Percentiles rank a stretch among this genome's conserved stretches.
Conservation (phyloP, 2,888 invertebrate species). For the Norana najaformis region DNA sequence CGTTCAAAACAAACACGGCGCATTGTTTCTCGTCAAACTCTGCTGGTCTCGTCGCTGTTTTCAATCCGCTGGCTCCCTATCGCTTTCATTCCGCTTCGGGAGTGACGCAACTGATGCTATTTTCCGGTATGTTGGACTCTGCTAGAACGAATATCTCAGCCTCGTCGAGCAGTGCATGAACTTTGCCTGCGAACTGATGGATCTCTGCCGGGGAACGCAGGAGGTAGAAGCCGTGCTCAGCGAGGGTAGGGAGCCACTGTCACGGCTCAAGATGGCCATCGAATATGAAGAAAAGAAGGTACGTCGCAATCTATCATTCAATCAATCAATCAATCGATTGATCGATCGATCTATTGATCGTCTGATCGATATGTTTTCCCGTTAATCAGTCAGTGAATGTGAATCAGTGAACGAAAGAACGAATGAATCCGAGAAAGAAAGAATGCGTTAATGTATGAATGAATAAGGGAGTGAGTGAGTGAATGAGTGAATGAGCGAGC, state of each 20-base stretch:
- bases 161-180: slow-evolving; percentile 65
- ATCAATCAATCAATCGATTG: neutral
- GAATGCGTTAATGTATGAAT: neutral
- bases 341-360: too few relatives aligned
- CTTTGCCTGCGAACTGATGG: slow-evolving; percentile 64
- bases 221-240: slow-evolving; percentile 73
- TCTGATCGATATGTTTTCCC: neutral
- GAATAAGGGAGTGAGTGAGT: neutral
- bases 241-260: slow-evolving; percentile 70
- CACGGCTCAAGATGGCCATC: slow-evolving; percentile 73
- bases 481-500: neutral
- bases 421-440: neutral
- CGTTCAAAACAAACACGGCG: neutral
- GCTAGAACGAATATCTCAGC: slow-evolving; percentile 67
- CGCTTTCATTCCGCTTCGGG: neutral
- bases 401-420: neutral
- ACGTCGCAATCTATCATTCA: neutral
- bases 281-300: slow-evolving; percentile 72
- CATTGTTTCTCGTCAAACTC: neutral
- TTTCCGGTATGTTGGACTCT: neutral
- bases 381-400: neutral
- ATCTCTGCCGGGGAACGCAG: slow-evolving; percentile 71
- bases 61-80: neutral
- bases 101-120: neutral
- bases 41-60: neutral